Percentiles rank a stretch among this genome's conserved stretches.
Evolutionary conservation across 2,888 invertebrate species (phyloP).

Genomic region (Allophyes oxyacanthae): DNA sequence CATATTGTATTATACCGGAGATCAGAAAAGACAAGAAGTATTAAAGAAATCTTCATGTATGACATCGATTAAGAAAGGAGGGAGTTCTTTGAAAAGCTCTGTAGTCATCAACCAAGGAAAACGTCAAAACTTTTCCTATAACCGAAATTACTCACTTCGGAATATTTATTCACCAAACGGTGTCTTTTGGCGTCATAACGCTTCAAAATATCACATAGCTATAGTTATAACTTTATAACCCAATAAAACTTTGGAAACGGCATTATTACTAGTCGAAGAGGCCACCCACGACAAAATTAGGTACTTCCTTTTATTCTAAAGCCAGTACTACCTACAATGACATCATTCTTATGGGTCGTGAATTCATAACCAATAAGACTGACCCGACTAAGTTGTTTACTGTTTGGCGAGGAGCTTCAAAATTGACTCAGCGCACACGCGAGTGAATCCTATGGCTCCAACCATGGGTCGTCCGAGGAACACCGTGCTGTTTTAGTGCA

Average conservation of each 20-base stretch:
- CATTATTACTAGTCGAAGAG: conserved; percentile 53
- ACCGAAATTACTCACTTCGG: not conserved
- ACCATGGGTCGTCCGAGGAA: too few relatives aligned
- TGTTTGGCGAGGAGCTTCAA: conserved; percentile 15
- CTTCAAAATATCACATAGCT: conserved; percentile 10
- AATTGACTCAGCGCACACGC: too few relatives aligned
- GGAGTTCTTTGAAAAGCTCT: too few relatives aligned
- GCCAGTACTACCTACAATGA: conserved; percentile 45
- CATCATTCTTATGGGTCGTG: conserved; percentile 57
- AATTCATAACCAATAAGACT: conserved; percentile 53
- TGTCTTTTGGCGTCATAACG: conserved; percentile 6
- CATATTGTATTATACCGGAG: not conserved
- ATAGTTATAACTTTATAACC: too few relatives aligned
- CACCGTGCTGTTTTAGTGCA: too few relatives aligned
- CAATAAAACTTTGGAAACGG: conserved; percentile 32
- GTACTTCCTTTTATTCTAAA: conserved; percentile 62
- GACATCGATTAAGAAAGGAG: too few relatives aligned
- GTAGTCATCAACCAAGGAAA: not conserved
- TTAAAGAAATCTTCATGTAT: too few relatives aligned
- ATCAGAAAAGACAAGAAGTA: not conserved
- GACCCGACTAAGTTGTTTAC: conserved; percentile 11
- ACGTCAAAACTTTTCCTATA: not conserved
- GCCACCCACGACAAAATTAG: conserved; percentile 65
- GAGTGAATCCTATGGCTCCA: too few relatives aligned
- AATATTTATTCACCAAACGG: not conserved